Percentiles rank a stretch among this genome's conserved stretches.
These are phyloP conservation scores for Suricata suricatta DNA, from an alignment of 2,113 vertebrate species.

Conservation along the genomic window DNA sequence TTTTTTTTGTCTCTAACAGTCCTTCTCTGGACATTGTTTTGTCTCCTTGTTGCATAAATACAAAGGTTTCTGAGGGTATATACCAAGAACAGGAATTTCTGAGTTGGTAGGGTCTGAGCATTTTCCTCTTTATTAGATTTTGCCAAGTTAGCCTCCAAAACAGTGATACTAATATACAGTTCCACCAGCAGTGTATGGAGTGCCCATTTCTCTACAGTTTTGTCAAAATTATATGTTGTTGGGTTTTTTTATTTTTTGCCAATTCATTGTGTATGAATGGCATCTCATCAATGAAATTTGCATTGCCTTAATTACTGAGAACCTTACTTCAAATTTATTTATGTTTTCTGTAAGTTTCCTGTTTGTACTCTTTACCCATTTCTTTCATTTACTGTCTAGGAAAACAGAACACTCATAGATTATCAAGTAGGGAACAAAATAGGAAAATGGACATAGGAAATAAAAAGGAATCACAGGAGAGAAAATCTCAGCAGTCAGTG, in stretches of 20 bases:
- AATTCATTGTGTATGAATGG: neutral
- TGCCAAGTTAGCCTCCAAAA: neutral
- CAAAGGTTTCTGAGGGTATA: neutral
- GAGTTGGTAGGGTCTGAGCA: neutral
- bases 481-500: neutral
- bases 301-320: neutral
- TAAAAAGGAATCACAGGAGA: neutral
- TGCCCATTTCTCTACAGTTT: neutral
- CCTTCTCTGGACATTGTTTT: neutral
- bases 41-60: neutral
- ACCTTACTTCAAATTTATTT: constrained; percentile 5
- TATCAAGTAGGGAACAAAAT: neutral
- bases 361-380: neutral
- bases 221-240: neutral
- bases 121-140: neutral
- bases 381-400: neutral
- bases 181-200: neutral
- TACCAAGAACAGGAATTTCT: neutral
- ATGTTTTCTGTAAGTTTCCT: neutral
- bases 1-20: neutral
- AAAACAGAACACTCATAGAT: neutral
- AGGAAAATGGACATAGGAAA: neutral
- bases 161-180: neutral
- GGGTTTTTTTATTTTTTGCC: neutral
- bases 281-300: constrained; percentile 8